These are phyloP conservation scores for Orchesella flavescens DNA, from an alignment of 2,888 invertebrate species.

Conservation along the genomic window DNA sequence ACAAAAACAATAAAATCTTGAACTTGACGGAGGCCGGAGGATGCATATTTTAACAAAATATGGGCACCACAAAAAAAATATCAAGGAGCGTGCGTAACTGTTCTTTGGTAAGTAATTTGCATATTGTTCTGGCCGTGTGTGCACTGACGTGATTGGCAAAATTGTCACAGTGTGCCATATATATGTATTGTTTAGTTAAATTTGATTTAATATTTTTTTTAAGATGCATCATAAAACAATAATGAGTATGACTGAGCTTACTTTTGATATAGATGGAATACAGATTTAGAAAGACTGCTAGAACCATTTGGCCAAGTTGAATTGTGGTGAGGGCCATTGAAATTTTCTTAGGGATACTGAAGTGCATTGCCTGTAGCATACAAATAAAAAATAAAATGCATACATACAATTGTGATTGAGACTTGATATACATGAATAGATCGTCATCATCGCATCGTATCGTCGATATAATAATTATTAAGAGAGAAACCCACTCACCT, in stretches of 20 bases:
- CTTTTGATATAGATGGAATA: conserved; percentile 85
- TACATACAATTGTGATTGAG: not conserved
- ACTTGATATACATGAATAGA: not conserved
- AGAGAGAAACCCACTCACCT: conserved; percentile 73
- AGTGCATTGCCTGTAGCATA: conserved; percentile 81
- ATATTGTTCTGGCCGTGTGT: too few relatives aligned
- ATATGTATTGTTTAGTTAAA: too few relatives aligned
- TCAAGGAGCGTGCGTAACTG: not conserved
- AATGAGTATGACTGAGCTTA: conserved; percentile 69
- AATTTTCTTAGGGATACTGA: conserved; percentile 86
- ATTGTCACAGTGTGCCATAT: too few relatives aligned
- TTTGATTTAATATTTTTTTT: too few relatives aligned
- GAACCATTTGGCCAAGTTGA: conserved; percentile 94
- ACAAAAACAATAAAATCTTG: not conserved
- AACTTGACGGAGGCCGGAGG: too few relatives aligned
- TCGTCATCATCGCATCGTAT: not conserved
- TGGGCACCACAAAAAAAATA: not conserved
- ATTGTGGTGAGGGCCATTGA: conserved; percentile 93
- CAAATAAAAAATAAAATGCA: not conserved
- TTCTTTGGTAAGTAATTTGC: too few relatives aligned
- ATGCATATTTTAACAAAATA: too few relatives aligned
- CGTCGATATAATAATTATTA: not conserved
- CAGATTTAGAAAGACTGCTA: conserved; percentile 91
- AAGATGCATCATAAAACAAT: too few relatives aligned
- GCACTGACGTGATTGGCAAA: too few relatives aligned